Percentiles rank a stretch among this genome's conserved stretches.
Evolutionary conservation across 2,113 vertebrate genomes (phyloP).

Genomic region (Leucosticte australis): DNA sequence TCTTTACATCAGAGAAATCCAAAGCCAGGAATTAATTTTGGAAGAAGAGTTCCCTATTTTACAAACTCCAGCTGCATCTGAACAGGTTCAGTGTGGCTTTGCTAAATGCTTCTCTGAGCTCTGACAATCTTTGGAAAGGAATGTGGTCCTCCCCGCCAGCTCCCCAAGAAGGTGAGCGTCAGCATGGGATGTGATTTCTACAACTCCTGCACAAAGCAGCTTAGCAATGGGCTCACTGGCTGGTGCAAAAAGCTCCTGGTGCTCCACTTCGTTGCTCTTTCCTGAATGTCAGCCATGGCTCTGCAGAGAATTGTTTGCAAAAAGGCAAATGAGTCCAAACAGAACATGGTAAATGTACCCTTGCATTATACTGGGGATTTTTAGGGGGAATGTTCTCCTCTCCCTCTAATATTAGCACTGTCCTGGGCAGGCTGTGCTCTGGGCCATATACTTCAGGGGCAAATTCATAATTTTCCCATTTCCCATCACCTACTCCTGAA

Average conservation of each 20-base stretch:
- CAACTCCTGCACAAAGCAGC: slow-evolving; percentile 47
- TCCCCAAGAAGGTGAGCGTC: background rate
- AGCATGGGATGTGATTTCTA: background rate
- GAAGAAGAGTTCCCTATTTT: slow-evolving; percentile 21
- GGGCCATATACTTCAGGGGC: background rate
- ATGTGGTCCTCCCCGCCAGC: background rate
- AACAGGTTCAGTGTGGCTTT: slow-evolving; percentile 18
- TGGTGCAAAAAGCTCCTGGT: background rate
- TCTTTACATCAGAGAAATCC: background rate
- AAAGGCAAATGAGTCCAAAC: background rate
- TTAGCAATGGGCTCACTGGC: slow-evolving; percentile 8
- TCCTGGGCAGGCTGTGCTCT: background rate
- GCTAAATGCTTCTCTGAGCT: slow-evolving; percentile 27
- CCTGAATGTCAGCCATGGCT: background rate
- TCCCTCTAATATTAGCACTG: background rate
- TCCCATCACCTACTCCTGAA: background rate
- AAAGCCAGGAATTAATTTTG: slow-evolving; percentile 35
- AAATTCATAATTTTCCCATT: background rate
- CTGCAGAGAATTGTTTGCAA: background rate
- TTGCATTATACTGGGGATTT: background rate
- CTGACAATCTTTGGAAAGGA: slow-evolving; percentile 10
- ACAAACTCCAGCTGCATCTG: background rate
- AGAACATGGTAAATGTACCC: background rate
- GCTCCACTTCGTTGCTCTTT: background rate
- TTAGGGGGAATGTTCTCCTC: background rate